Base-by-base conservation (phyloP, 1,140 invertebrate genomes). In the Oreohelix idahoensis region DNA sequence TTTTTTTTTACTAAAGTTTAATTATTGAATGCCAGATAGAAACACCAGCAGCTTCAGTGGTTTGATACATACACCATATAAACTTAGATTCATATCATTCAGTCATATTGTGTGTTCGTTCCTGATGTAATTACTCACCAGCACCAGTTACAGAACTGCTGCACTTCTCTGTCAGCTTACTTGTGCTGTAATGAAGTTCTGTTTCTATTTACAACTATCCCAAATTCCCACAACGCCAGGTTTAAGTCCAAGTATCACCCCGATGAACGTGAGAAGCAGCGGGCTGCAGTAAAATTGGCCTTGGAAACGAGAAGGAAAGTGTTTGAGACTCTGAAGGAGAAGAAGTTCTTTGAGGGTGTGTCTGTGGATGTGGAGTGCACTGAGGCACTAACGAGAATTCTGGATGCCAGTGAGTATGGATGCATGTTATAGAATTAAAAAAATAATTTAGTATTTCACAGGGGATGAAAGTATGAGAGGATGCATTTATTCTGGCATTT, bases 241-340 rank as follows among this genome's bases (percentile, higher is more conserved):
- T 99, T 99, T 94, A 98, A 98, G 93, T 95, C 97, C 85, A 99
- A 99, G 93, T 99, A 99, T 92, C 98, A 99, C 93, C 98, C 98
- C 5, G 98, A 99, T 93, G 98, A 99, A 89, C 97, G 96, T 76
- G 94, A 96, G 11, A 98, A 97, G 93, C 94, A 96, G 63, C 97
- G 97, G 93, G 96, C 97, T 39, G 98, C 99, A 91, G 96, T 98
- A 87, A 93, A 95, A 20, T 92, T 93, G 79, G 96, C 96, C 77
- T 93, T 99, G 20, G 96, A 98, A 93, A 96, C 96, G 93, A 95
- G 99, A 10, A 95, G 98, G 23, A 95, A 96, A 85, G 96, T 99
- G 0, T 99, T 99, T 91, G 92, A 96, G 87, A 97, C 99, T 84
- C 93, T 99, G 80, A 91, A 97, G 76, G 95, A 96, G 2, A 94